Conservation (phyloP, 2,888 invertebrate species). For the Drosophila mayaguana region DNA sequence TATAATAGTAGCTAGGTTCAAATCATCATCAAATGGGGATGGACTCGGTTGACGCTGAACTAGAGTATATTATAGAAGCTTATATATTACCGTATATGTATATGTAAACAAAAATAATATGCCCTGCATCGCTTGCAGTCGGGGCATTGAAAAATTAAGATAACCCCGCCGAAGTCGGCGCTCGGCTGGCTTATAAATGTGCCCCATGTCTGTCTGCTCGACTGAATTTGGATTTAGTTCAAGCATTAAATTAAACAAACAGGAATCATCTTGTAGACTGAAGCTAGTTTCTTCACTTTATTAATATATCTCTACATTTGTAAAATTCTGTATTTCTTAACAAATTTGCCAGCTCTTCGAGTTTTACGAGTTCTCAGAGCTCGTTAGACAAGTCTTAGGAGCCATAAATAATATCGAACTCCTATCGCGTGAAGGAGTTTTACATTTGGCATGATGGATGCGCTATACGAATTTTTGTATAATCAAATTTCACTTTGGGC, state of each 20-base stretch:
- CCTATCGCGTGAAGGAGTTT: slow-evolving; percentile 17
- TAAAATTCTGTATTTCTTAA: not conserved
- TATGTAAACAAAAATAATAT: not conserved
- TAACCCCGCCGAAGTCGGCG: slow-evolving; percentile 37
- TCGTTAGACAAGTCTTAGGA: not conserved
- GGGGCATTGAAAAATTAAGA: slow-evolving; percentile 1
- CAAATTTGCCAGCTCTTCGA: not conserved
- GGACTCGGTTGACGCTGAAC: not conserved
- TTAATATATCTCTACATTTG: not conserved
- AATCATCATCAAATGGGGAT: too few relatives aligned
- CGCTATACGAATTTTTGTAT: slow-evolving; percentile 40
- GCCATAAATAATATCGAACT: slow-evolving; percentile 10
- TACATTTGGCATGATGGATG: slow-evolving; percentile 11
- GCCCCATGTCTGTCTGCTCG: slow-evolving; percentile 8
- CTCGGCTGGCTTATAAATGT: slow-evolving; percentile 23
- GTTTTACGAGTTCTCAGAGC: not conserved
- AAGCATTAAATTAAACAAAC: slow-evolving; percentile 57
- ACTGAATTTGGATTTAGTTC: slow-evolving; percentile 33
- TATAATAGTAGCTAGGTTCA: too few relatives aligned
- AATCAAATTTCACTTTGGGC: slow-evolving; percentile 76
- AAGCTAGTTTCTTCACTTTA: not conserved
- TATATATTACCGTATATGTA: not conserved
- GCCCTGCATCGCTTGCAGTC: not conserved
- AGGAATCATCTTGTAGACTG: not conserved
- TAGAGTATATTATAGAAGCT: not conserved